phyloP scores from a whole-genome alignment of 2,888 invertebrate genomes.

The Branchellion lobata region DNA sequence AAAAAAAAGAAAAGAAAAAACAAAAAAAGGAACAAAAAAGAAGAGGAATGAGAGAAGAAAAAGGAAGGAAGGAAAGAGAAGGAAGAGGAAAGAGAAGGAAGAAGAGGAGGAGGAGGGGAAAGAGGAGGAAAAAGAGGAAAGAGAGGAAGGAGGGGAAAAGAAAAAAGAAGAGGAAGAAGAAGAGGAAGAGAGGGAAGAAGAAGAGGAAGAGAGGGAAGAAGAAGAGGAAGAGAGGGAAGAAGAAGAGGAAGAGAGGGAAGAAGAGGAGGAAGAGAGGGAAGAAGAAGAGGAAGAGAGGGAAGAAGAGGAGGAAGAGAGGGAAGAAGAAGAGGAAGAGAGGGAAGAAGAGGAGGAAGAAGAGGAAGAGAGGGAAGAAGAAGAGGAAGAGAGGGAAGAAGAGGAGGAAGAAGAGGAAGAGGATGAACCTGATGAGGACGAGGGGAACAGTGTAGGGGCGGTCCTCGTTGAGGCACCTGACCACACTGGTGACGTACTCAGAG shows the following conservation, averaged over 20 bases:
- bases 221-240: slow-evolving; percentile 1
- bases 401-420: background rate
- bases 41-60: no score
- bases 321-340: background rate
- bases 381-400: background rate
- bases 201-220: background rate
- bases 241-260: background rate
- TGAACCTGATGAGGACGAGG: slow-evolving; percentile 77
- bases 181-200: background rate
- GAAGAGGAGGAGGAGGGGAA: slow-evolving; percentile 1
- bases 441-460: slow-evolving; percentile 79
- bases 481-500: slow-evolving; percentile 75
- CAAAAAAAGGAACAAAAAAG: no score
- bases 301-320: background rate
- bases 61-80: no score
- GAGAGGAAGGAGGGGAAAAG: background rate
- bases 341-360: slow-evolving; percentile 3
- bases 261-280: background rate
- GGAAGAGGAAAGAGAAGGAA: background rate
- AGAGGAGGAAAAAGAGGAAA: no score
- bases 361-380: background rate
- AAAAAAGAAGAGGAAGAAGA: background rate
- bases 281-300: slow-evolving; percentile 1
- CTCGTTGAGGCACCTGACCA: slow-evolving; percentile 80
- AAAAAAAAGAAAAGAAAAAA: no score